Conservation (phyloP, 2,113 vertebrate species). For the Ictalurus furcatus region DNA sequence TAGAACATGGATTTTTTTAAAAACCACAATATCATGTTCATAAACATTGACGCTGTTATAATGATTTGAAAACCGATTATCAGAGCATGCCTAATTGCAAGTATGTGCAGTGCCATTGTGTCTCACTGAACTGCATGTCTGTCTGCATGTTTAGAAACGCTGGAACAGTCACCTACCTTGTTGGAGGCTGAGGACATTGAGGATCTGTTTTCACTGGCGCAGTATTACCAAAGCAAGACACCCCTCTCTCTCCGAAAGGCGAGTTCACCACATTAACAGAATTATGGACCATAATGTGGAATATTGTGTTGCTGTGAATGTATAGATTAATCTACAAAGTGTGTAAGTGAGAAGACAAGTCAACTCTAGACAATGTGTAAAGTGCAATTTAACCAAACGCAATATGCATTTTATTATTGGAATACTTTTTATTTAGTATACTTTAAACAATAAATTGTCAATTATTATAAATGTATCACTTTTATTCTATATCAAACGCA, state of each 20-base stretch:
- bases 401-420: not conserved
- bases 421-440: not conserved
- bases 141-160: slow-evolving; percentile 73
- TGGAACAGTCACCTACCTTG: slow-evolving; percentile 85
- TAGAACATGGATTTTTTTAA: not conserved
- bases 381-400: not conserved
- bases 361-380: not conserved
- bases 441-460: no score
- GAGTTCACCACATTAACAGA: slow-evolving; percentile 22
- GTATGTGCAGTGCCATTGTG: not conserved
- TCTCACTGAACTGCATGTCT: not conserved
- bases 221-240: slow-evolving; percentile 97
- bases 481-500: not conserved
- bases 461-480: not conserved
- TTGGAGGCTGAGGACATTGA: slow-evolving; percentile 90
- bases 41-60: not conserved
- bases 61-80: not conserved
- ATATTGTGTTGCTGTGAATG: not conserved
- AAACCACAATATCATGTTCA: no score
- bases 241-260: slow-evolving; percentile 97
- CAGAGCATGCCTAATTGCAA: not conserved
- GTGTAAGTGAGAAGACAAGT: not conserved
- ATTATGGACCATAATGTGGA: not conserved
- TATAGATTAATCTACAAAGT: not conserved
- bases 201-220: slow-evolving; percentile 93